Evolutionary conservation across 2,113 vertebrate genomes (phyloP).

Genomic region (Vulpes vulpes): DNA sequence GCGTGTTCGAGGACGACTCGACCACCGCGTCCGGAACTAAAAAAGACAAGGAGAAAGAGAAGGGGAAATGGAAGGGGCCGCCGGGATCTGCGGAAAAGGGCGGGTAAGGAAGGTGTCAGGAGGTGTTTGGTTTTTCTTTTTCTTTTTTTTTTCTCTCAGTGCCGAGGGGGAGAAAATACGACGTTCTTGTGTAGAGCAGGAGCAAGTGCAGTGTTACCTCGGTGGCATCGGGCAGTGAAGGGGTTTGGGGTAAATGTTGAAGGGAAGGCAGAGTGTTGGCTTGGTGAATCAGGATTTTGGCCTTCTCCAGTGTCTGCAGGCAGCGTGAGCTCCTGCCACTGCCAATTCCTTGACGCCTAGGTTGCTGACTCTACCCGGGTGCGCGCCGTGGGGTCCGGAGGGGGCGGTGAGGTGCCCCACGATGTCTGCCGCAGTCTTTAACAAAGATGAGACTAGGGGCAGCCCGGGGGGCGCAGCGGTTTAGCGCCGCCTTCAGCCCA

Average conservation of each 20-base stretch:
- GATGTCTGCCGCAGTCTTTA: neutral
- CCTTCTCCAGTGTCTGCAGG: fast-evolving
- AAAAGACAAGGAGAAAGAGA: conserved; percentile 77
- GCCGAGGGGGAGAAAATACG: neutral
- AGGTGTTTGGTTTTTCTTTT: neutral
- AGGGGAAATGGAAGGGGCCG: conserved; percentile 84
- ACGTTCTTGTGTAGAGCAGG: neutral
- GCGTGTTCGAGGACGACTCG: conserved; percentile 95
- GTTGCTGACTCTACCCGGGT: fast-evolving
- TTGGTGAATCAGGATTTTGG: neutral
- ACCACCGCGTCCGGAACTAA: conserved; percentile 62
- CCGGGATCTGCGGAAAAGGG: conserved; percentile 67
- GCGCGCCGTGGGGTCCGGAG: too few relatives aligned
- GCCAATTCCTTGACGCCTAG: fast-evolving
- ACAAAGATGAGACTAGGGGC: too few relatives aligned
- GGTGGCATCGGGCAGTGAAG: neutral
- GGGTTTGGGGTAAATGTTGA: neutral
- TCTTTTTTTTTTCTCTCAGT: neutral
- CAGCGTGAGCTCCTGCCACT: too few relatives aligned
- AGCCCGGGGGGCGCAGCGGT: too few relatives aligned
- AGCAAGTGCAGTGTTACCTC: neutral
- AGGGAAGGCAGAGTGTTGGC: neutral
- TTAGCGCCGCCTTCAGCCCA: too few relatives aligned
- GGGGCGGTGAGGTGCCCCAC: neutral
- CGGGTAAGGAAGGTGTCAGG: conserved; percentile 84